These are phyloP conservation scores for Lanistes nyassanus DNA, from an alignment of 1,140 invertebrate species.

Conservation along the genomic window DNA sequence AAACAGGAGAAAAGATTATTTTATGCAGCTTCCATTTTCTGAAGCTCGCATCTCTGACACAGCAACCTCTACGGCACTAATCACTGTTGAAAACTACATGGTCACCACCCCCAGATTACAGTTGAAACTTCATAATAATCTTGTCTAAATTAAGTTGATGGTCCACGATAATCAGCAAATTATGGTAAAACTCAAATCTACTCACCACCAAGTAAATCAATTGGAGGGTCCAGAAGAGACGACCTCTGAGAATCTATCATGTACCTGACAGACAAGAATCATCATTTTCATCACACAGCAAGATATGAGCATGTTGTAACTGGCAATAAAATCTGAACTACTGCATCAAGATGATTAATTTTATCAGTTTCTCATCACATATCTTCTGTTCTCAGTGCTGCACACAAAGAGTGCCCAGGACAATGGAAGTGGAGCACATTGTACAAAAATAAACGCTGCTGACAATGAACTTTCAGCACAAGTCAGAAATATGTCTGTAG, in stretches of 20 bases:
- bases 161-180: too few species aligned
- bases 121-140: neutral
- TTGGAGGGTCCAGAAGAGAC: slow-evolving; percentile 70
- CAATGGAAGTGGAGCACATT: neutral
- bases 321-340: neutral
- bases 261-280: slow-evolving; percentile 70
- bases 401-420: neutral
- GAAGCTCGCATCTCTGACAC: neutral
- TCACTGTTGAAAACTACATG: neutral
- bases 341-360: neutral
- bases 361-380: neutral
- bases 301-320: neutral
- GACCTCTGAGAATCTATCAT: slow-evolving; percentile 71
- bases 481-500: neutral
- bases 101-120: neutral
- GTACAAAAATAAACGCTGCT: neutral
- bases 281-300: slow-evolving; percentile 64
- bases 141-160: too few species aligned
- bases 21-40: neutral
- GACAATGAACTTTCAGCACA: neutral
- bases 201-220: slow-evolving; percentile 67
- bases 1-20: neutral
- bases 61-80: too few species aligned
- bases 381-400: too few species aligned
- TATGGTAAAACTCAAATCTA: neutral